Evolutionary conservation across 2,113 vertebrate genomes (phyloP), one percentile per base, ranked within the genome.

Genomic region (Phalacrocorax brasilianus): DNA sequence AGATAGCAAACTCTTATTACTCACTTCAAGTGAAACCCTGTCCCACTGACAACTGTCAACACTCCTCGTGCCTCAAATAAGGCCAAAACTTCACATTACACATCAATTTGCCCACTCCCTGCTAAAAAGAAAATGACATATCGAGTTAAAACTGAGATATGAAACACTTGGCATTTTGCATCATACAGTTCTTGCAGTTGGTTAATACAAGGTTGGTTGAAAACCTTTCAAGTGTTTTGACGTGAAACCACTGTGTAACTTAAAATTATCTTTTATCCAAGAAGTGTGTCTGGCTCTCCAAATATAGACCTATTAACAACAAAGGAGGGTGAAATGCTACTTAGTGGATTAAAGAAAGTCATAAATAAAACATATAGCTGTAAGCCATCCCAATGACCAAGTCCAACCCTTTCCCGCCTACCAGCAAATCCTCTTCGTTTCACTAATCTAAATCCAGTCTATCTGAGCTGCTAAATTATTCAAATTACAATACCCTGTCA

Each of bases 261-360:
- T 88, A 28, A 82, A 89, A 85, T 63, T 15, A 68, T 68, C 20
- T 84, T 96, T 67, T 78, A 59, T 72, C 42, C 49, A 55, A 72
- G 67, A 88, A 85, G 89, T 12, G 5, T 58, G 45, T 96, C 87
- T 74, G 49, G 74, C 30, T 75, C 32, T 82, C 73, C 58, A 96
- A 91, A 95, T 10, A 91, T 0, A 76, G n/a, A 68, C 79, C 62
- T 66, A 50, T 87, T 82, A 94, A 83, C n/a, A 95, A 75, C 4
- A 87, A 50, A 53, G 35, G 44, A 93, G 77, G 38, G 53, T 44
- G 33, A 90, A 73, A 91, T 26, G 40, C 61, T 67, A 83, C 66
- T 95, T 89, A 62, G 53, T 27, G 63, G 87, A 96, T 74, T 82
- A 95, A 92, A 95, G 44, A 81, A 63, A 87, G 62, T 89, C 33